These are phyloP conservation scores for Scolopax mira DNA, from an alignment of 2,113 vertebrate genomes.

Conservation along the genomic window DNA sequence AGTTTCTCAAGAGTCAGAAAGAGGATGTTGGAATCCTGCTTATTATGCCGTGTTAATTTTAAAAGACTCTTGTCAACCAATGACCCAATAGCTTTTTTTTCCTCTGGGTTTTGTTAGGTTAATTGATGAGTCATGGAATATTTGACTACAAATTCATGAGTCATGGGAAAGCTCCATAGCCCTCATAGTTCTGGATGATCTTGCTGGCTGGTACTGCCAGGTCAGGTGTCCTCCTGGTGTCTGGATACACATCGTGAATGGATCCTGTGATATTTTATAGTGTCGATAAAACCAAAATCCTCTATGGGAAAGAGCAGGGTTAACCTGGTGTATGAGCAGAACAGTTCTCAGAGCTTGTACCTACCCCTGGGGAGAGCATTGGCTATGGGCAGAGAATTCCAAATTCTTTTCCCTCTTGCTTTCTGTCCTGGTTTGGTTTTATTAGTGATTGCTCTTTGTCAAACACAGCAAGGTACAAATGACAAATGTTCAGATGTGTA, in stretches of 20 bases:
- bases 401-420: background rate
- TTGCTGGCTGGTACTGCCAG: background rate
- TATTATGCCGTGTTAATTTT: slow-evolving; percentile 9
- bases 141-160: slow-evolving; percentile 5
- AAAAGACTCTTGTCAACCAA: slow-evolving; percentile 6
- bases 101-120: slow-evolving; percentile 24
- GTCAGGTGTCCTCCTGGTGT: background rate
- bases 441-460: too few relatives aligned
- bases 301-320: background rate
- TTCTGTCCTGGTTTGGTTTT: background rate
- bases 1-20: background rate
- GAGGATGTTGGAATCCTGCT: slow-evolving; percentile 4
- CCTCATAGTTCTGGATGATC: background rate
- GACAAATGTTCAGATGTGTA: background rate
- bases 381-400: background rate
- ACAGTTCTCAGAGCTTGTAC: background rate
- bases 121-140: slow-evolving; percentile 42
- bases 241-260: background rate
- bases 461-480: too few relatives aligned
- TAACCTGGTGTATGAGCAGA: background rate
- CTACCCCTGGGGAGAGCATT: background rate
- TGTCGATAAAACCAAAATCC: background rate
- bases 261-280: background rate
- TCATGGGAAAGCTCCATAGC: slow-evolving; percentile 24
- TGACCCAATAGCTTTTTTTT: background rate